These are phyloP conservation scores for Tenthredo scrophulariae DNA, from an alignment of 2,888 invertebrate species.

Conservation along the genomic window DNA sequence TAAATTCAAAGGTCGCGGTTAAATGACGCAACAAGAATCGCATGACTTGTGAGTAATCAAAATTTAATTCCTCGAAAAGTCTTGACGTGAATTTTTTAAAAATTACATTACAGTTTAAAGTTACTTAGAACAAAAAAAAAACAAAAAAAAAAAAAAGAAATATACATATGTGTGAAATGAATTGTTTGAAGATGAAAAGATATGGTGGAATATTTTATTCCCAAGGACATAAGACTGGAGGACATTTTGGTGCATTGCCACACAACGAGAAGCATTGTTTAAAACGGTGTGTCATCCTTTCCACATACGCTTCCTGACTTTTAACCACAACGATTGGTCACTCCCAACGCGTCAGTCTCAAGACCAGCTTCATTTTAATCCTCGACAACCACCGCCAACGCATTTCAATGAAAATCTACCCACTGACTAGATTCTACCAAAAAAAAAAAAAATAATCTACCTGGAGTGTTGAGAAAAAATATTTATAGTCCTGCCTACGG, in stretches of 20 bases:
- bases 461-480: neutral
- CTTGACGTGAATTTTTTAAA: too few relatives aligned
- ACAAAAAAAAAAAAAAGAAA: neutral
- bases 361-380: conserved; percentile 44
- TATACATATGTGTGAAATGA: neutral
- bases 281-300: conserved; percentile 49
- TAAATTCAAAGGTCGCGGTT: neutral
- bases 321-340: conserved; percentile 45
- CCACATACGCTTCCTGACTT: conserved; percentile 28
- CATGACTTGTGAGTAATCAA: conserved; percentile 22
- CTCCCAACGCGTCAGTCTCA: conserved; percentile 15
- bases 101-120: neutral
- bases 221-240: conserved; percentile 50
- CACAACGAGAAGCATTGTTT: conserved; percentile 17
- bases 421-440: neutral
- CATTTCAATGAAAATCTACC: conserved; percentile 44
- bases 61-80: neutral
- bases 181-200: conserved; percentile 15
- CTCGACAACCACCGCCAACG: conserved; percentile 28
- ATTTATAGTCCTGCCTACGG: neutral
- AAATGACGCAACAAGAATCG: conserved; percentile 7
- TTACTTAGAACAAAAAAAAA: neutral
- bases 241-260: conserved; percentile 54
- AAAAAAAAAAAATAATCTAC: neutral
- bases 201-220: conserved; percentile 3